Base-by-base conservation (phyloP, 2,113 vertebrate species). In the Austrofundulus limnaeus region DNA sequence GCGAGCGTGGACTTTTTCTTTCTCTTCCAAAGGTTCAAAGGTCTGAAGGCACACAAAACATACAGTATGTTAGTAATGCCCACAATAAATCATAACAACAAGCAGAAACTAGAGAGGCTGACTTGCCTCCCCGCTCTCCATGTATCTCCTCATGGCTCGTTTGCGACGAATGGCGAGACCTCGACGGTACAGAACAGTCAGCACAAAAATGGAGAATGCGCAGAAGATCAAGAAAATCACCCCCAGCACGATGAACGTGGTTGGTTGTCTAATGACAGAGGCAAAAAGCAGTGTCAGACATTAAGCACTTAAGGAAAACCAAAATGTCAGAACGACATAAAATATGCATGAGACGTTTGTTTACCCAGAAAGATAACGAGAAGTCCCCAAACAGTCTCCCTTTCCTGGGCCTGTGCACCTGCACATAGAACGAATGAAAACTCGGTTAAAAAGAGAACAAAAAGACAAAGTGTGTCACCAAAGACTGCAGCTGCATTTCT, bases 121-220 rank as follows among this genome's bases (percentile, higher is more conserved):
- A 66, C 81, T 63, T 50, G 96, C 96, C 93, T 94, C 94, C 38
- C 94, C 94, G 12, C 94, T 91, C 82, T 95, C 94, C 90, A 98
- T 88, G 85, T 98, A 98, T 82, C 96, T 93, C 66, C 96, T 92
- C 93, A 97, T 95, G 0, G 95, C 95, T 57, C 96, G 88, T 75
- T 98, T 98, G 69, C 92, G 94, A 58, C 94, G 94, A 70, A 97
- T 98, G 80, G 91, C 92, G 5, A 94, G 86, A n/a, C 94, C 90
- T n/a, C 96, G 85, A 78, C 92, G 95, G 72, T 96, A 98, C 41
- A 98, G 87, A 49, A 95, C 75, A 12, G 67, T 86, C 43, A 95
- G 84, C 15, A 94, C 80, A 49, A 95, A 90, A 20, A 92, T 59
- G 61, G 92, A 89, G 70, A 92, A 89, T 43, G 85, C 87, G 13